Evolutionary conservation across 2,797 vertebrate species (phyloP), one percentile per base, ranked within the genome.

Genomic region (Channa striata): DNA sequence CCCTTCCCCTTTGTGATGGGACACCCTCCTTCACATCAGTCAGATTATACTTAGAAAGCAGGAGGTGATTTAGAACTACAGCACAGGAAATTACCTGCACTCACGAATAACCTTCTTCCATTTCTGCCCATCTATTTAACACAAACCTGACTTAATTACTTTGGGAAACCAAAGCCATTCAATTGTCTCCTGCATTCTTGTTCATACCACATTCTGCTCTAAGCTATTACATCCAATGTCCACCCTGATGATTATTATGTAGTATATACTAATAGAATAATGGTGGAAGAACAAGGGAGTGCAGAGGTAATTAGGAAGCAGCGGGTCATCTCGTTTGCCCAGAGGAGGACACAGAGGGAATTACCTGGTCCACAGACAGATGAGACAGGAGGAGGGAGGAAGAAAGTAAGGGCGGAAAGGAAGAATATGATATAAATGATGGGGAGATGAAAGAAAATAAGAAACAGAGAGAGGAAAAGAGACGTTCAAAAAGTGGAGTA

Each of bases 211-310:
- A 68, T 83, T 87, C 74, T 74, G 81, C 82, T 85, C 83, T 42
- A 72, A 89, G 88, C 86, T 81, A 83, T 90, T 86, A 88, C 64
- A 87, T 88, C 70, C 68, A 81, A 86, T 88, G 86, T 87, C 79
- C 77, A 82, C 78, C 83, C 66, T 74, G 57, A 79, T 90, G 82
- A 92, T 92, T 90, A 87, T 87, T 72, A 85, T 83, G 74, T 91
- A 79, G 84, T 80, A 75, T 73, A 82, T 81, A 48, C 83, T 92
- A 93, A 93, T 93, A 85, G 85, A 83, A 90, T 91, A 92, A 91
- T 84, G 82, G 74, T 43, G 61, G 74, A 87, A 74, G 86, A 87
- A 89, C 64, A 72, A 59, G 72, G 76, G 77, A 83, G 63, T 61
- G 77, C 65, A 74, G 73, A 80, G 81, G 83, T 89, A 92, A 94